phyloP scores from a whole-genome alignment of 2,797 vertebrate species.

The Poecilia gillii region DNA sequence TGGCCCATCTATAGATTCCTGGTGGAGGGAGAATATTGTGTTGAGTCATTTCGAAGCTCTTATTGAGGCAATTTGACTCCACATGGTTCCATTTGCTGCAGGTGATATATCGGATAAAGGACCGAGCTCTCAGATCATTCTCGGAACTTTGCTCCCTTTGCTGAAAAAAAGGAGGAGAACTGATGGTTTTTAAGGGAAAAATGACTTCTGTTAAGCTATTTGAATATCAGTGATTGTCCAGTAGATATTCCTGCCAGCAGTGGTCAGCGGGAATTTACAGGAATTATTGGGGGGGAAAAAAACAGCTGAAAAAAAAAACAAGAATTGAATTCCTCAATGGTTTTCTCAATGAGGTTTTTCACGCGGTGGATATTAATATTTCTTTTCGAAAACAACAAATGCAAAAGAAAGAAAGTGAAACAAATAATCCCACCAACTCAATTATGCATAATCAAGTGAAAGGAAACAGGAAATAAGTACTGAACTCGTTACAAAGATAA shows the following conservation, averaged over 20 bases:
- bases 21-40: conserved; percentile 76
- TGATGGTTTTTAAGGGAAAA: conserved; percentile 58
- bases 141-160: conserved; percentile 36
- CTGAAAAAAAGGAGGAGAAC: conserved; percentile 3
- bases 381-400: not conserved
- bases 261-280: conserved; percentile 32
- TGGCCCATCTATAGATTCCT: conserved; percentile 81
- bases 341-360: not conserved
- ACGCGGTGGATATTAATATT: not conserved
- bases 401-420: not conserved
- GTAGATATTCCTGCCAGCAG: conserved; percentile 49
- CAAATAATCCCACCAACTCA: not conserved
- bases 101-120: conserved; percentile 69
- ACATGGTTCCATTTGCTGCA: conserved; percentile 74
- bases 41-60: conserved; percentile 68
- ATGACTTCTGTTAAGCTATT: conserved; percentile 52
- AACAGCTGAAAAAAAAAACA: not conserved
- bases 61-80: conserved; percentile 76
- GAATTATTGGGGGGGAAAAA: conserved; percentile 48
- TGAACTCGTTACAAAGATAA: not conserved
- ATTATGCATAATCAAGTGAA: not conserved
- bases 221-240: conserved; percentile 59
- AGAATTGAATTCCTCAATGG: not conserved
- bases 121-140: conserved; percentile 62
- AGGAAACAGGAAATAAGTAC: not conserved